Evolutionary conservation across 2,888 invertebrate genomes (phyloP), one percentile per base, ranked within the genome.

Genomic region (Megalurothrips usitatus): DNA sequence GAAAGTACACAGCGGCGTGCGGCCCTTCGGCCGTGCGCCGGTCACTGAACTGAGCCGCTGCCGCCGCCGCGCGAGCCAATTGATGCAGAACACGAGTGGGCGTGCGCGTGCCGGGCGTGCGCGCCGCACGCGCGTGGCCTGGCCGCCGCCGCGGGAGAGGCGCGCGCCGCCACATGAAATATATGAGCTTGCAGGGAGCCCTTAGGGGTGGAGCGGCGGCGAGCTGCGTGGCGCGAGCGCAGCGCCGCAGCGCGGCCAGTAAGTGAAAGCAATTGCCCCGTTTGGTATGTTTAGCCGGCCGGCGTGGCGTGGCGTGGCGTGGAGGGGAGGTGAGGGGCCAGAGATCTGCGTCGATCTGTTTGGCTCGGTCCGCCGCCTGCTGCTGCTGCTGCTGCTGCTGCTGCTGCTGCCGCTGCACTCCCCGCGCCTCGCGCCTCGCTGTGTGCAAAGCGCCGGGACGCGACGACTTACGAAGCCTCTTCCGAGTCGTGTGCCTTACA

Each of bases 191-290:
- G 68, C 12, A 52, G 52, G 23, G 2, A n/a, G 68, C 68, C 68
- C 68, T 58, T 14, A 58, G 58, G 58, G 58, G 58, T 19, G 19
- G 14, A 17, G 58, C 58, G 14, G 14, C 23, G 68, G 68, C 68
- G 23, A 68, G n/a, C 68, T 2, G 68, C 68, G 58, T 6, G 10
- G 52, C 19, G 49, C 49, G 49, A 4, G 52, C 52, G 52, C 10
- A 19, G 52, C 52, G 52, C 19, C 14, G 58, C 14, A n/a, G 23
- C 68, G 68, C 68, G 23, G 68, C 26, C 58, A 6, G 23, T 75
- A 75, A 75, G 68, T 75, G 68, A 75, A 75, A 75, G 68, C 68
- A 75, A 75, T 75, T 26, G 68, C 11, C 23, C 58, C 58, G 58
- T 58, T 58, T 17, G 68, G 68, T 75, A 26, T 75, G 68, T 75